Percentiles rank a stretch among this genome's conserved stretches.
Conservation (phyloP, 2,888 invertebrate genomes). For the Nemotelus nigrinus region DNA sequence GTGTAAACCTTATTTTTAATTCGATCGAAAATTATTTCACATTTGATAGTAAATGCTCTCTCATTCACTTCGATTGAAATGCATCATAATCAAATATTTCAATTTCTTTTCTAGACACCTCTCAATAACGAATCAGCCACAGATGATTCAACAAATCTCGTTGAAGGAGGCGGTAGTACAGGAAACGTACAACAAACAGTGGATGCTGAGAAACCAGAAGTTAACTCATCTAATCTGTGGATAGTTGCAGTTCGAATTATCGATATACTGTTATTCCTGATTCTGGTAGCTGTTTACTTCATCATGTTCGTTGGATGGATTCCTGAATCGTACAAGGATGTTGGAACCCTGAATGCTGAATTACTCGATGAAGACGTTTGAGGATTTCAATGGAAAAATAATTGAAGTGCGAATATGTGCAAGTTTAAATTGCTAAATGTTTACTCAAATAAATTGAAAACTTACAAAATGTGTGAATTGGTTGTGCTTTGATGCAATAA, state of each 20-base stretch:
- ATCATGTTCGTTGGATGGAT: slow-evolving; percentile 36
- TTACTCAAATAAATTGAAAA: too few relatives aligned
- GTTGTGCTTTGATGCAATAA: too few relatives aligned
- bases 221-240: background rate
- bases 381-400: background rate
- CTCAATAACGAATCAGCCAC: slow-evolving; percentile 4
- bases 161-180: slow-evolving; percentile 10
- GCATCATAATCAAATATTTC: background rate
- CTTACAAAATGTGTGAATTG: too few relatives aligned
- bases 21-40: background rate
- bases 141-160: slow-evolving; percentile 23
- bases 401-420: too few relatives aligned
- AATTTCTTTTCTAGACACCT: slow-evolving; percentile 25
- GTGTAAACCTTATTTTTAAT: too few relatives aligned
- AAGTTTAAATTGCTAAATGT: too few relatives aligned
- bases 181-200: background rate
- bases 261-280: slow-evolving; percentile 21
- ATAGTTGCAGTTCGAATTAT: slow-evolving; percentile 15
- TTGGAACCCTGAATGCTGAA: slow-evolving; percentile 6
- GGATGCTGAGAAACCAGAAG: slow-evolving; percentile 3
- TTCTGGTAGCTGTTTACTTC: slow-evolving; percentile 6
- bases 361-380: slow-evolving; percentile 14
- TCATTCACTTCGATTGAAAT: background rate
- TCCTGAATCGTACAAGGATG: slow-evolving; percentile 11
- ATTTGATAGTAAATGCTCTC: background rate